Percentiles rank a stretch among this genome's conserved stretches.
Evolutionary conservation across 2,888 invertebrate genomes (phyloP).

Genomic region (Tipula lateralis): DNA sequence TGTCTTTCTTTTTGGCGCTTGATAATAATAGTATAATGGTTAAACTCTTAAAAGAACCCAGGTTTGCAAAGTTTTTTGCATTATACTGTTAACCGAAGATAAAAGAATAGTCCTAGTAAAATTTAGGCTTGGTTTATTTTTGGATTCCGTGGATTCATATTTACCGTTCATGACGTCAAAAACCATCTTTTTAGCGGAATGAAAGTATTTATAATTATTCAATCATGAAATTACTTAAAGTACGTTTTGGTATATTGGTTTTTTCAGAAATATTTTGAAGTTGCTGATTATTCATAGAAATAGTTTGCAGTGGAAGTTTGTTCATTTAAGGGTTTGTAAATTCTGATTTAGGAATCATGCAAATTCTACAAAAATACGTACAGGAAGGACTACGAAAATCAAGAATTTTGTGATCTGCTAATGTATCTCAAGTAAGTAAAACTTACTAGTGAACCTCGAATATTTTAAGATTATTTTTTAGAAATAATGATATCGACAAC

Average conservation of each 20-base stretch:
- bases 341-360: neutral
- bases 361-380: neutral
- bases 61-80: neutral
- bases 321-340: too few relatives aligned
- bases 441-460: neutral
- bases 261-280: too few relatives aligned
- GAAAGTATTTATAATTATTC: neutral
- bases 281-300: too few relatives aligned
- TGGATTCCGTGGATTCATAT: neutral
- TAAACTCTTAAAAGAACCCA: neutral
- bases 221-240: neutral
- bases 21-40: neutral
- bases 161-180: neutral
- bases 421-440: too few relatives aligned
- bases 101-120: neutral
- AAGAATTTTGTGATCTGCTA: neutral
- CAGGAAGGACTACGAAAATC: neutral
- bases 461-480: neutral
- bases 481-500: neutral
- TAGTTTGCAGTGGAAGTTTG: too few relatives aligned
- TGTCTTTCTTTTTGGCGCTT: neutral
- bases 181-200: neutral
- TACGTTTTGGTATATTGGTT: too few relatives aligned
- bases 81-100: neutral
- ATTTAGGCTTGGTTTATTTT: neutral